Conservation (phyloP, 2,113 vertebrate genomes). For the Myrmecobius fasciatus region DNA sequence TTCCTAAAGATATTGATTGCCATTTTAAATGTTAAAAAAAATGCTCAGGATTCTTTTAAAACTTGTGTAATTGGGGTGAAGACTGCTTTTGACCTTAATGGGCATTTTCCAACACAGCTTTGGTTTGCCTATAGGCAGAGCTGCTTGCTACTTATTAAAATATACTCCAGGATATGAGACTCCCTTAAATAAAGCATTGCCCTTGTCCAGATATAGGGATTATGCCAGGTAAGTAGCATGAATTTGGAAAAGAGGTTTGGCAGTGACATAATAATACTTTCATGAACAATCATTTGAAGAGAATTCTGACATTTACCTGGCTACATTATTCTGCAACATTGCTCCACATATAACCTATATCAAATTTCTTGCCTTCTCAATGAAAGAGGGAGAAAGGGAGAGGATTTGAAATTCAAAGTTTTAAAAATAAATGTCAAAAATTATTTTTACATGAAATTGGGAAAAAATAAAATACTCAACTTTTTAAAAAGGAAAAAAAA, state of each 20-base stretch:
- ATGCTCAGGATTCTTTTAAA: neutral
- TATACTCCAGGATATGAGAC: too few relatives aligned
- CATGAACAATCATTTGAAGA: neutral
- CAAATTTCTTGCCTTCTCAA: too few relatives aligned
- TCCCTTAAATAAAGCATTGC: neutral
- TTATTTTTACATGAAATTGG: too few relatives aligned
- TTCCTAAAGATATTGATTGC: neutral
- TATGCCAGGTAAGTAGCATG: neutral
- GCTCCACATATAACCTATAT: too few relatives aligned
- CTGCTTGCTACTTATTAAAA: neutral
- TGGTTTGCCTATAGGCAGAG: neutral
- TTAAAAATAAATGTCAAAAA: too few relatives aligned
- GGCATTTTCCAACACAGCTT: neutral
- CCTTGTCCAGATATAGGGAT: neutral
- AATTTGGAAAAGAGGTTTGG: neutral
- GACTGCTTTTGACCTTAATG: neutral
- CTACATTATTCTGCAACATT: neutral
- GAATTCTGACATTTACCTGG: too few relatives aligned
- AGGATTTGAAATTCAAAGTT: too few relatives aligned
- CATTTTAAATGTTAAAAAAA: constrained; percentile 6
- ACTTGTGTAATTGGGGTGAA: neutral
- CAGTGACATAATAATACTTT: neutral
- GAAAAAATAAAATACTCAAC: too few relatives aligned
- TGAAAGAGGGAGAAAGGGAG: too few relatives aligned
- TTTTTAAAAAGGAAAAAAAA: too few relatives aligned